Evolutionary conservation across 2,888 invertebrate species (phyloP).

Genomic region (Erebia epiphron): DNA sequence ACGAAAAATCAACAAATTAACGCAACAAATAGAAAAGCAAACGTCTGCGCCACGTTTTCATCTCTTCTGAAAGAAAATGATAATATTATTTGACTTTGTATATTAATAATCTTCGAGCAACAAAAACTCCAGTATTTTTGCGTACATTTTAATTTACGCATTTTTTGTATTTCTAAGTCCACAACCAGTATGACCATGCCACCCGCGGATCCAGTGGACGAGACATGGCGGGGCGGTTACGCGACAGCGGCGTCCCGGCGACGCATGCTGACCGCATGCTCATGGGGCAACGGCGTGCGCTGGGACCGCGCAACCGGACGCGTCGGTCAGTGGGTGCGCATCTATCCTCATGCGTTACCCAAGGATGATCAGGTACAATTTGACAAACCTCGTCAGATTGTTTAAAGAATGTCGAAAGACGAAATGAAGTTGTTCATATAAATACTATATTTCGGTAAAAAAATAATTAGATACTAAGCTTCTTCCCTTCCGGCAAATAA

Average conservation of each 20-base stretch:
- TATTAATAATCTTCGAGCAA: too few relatives aligned
- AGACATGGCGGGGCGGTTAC: constrained; percentile 73
- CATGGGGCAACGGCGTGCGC: constrained; percentile 88
- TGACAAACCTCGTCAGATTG: background rate
- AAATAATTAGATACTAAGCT: too few relatives aligned
- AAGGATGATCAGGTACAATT: constrained; percentile 60
- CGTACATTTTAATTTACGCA: background rate
- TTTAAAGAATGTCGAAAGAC: too few relatives aligned
- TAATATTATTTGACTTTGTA: too few relatives aligned
- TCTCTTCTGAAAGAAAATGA: too few relatives aligned
- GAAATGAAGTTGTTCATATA: too few relatives aligned
- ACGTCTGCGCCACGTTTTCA: too few relatives aligned
- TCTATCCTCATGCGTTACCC: constrained; percentile 84
- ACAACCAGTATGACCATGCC: constrained; percentile 51
- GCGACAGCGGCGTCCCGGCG: constrained; percentile 71
- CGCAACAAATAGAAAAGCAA: too few relatives aligned
- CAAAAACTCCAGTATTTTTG: too few relatives aligned
- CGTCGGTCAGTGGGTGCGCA: constrained; percentile 90
- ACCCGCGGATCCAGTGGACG: constrained; percentile 65
- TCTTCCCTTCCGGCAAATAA: too few relatives aligned
- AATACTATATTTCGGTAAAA: too few relatives aligned
- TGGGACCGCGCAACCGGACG: constrained; percentile 85
- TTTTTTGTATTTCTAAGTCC: constrained; percentile 50
- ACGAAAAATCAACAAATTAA: too few relatives aligned
- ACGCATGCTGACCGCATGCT: constrained; percentile 64